Percentiles rank a stretch among this genome's conserved stretches.
Evolutionary conservation across 1,140 invertebrate species (phyloP).

Genomic region (Calycopis cecrops): DNA sequence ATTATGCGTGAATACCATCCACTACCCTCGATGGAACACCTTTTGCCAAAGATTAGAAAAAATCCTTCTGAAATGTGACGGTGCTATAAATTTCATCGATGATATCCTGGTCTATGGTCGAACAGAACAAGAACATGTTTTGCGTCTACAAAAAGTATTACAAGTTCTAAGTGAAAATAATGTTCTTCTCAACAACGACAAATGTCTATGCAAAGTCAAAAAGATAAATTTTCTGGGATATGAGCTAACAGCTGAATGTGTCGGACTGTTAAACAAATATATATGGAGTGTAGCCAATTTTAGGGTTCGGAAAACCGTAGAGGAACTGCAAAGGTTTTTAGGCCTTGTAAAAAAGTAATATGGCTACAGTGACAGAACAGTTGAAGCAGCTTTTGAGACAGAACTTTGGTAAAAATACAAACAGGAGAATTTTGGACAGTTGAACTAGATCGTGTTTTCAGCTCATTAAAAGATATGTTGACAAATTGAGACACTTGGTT

Average conservation of each 20-base stretch:
- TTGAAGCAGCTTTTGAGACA: constrained; percentile 2
- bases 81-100: constrained; percentile 19
- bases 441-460: background rate
- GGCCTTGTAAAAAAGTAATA: constrained; percentile 21
- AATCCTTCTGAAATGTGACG: constrained; percentile 24
- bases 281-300: constrained; percentile 5
- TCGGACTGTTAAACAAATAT: constrained; percentile 23
- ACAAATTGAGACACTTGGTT: constrained; percentile 24
- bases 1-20: constrained; percentile 37
- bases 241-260: constrained; percentile 11
- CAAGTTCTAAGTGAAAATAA: constrained; percentile 11
- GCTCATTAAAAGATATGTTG: constrained; percentile 10
- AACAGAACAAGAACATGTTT: background rate
- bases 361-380: constrained; percentile 16
- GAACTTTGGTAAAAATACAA: constrained; percentile 3
- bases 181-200: constrained; percentile 12
- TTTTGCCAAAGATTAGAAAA: constrained; percentile 27
- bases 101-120: constrained; percentile 2
- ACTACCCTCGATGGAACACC: constrained; percentile 32
- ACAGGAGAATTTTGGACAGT: background rate
- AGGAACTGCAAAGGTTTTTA: constrained; percentile 24
- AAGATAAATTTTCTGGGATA: constrained; percentile 22
- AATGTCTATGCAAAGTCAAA: constrained; percentile 10
- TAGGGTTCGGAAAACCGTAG: constrained; percentile 14
- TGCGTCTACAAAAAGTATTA: background rate